These are phyloP conservation scores for Nemurella pictetii DNA, from an alignment of 2,888 invertebrate species.

Conservation along the genomic window DNA sequence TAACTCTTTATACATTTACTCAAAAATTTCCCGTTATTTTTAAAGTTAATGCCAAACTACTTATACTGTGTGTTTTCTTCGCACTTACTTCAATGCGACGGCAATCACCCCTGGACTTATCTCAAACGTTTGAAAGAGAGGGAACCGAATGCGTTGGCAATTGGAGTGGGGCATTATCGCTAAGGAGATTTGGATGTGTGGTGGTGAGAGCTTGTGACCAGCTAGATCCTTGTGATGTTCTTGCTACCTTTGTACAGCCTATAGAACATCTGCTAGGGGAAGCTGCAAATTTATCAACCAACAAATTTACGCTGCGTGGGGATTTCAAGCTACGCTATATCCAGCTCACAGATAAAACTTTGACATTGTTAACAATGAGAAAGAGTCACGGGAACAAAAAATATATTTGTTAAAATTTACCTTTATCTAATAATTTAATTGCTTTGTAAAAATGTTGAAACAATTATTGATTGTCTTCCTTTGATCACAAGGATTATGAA, in stretches of 20 bases:
- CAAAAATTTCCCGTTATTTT: not conserved
- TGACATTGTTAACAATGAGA: not conserved
- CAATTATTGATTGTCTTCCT: too few species aligned
- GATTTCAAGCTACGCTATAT: not conserved
- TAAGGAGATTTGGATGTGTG: not conserved
- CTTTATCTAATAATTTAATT: too few species aligned
- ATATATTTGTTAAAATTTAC: too few species aligned
- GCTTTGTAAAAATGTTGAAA: too few species aligned
- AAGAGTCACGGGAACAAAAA: not conserved
- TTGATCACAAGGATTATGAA: too few species aligned
- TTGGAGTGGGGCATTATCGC: not conserved
- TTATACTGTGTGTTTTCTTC: not conserved
- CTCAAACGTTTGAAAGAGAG: not conserved
- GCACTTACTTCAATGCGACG: not conserved
- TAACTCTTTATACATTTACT: not conserved
- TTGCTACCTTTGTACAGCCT: not conserved
- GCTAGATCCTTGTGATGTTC: not conserved
- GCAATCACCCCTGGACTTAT: not conserved
- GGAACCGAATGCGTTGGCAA: not conserved
- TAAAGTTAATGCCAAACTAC: not conserved
- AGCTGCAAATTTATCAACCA: not conserved
- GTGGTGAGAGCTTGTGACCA: not conserved
- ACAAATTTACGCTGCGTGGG: not conserved
- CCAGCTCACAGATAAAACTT: not conserved
- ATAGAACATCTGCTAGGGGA: not conserved